A percentile compares a stretch with the other conserved stretches of the same genome.
Conservation (phyloP, 2,888 invertebrate genomes). For the Capitulum mitella region DNA sequence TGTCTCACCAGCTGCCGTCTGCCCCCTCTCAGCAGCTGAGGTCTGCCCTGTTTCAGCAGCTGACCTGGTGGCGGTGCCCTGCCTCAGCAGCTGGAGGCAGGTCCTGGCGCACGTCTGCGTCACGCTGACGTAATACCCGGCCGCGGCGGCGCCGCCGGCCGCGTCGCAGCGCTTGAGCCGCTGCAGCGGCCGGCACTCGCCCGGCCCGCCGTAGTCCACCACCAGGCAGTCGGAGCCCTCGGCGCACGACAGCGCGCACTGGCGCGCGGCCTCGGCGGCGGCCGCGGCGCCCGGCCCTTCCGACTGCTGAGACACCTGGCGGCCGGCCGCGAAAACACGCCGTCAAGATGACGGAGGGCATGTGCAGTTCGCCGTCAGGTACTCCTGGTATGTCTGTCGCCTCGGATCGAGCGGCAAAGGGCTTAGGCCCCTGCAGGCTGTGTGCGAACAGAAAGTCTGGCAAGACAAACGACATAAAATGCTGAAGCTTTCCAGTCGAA, state of each 20-base stretch:
- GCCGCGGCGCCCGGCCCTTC: background rate
- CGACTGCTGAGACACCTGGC: background rate
- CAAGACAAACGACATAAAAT: too few species aligned
- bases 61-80: background rate
- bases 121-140: background rate
- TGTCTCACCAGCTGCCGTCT: too few species aligned
- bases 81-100: background rate
- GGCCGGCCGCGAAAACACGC: too few species aligned
- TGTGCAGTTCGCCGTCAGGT: too few species aligned
- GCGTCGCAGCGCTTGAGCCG: background rate
- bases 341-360: too few species aligned
- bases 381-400: too few species aligned
- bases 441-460: too few species aligned
- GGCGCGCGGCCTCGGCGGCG: background rate
- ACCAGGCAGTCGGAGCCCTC: slow-evolving; percentile 5
- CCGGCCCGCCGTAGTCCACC: slow-evolving; percentile 2
- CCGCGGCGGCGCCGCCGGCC: background rate
- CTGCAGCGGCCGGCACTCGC: background rate
- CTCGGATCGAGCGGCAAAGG: too few species aligned
- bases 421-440: too few species aligned
- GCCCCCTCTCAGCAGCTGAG: too few species aligned
- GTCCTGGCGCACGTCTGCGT: background rate
- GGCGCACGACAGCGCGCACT: background rate
- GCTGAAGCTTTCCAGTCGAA: too few species aligned
- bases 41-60: too few species aligned